Conservation (phyloP, 2,797 vertebrate species). For the Cynopterus sphinx region DNA sequence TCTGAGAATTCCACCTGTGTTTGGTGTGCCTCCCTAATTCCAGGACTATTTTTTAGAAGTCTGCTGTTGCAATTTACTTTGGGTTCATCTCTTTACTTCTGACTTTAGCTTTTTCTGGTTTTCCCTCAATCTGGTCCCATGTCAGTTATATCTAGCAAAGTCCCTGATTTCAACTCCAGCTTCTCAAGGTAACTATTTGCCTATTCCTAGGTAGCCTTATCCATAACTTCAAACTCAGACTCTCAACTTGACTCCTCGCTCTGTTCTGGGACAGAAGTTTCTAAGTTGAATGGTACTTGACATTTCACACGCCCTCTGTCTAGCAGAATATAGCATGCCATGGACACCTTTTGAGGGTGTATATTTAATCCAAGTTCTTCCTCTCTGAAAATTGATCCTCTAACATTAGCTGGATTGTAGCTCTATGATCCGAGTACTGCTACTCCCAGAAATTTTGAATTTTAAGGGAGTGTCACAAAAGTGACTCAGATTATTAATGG, state of each 20-base stretch:
- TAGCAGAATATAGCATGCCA: neutral
- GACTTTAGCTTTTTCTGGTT: neutral
- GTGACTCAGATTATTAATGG: neutral
- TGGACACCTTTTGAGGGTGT: neutral
- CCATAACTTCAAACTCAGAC: neutral
- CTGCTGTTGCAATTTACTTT: neutral
- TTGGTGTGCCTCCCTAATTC: neutral
- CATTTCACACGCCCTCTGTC: neutral
- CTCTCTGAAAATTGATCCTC: neutral
- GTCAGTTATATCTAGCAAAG: neutral
- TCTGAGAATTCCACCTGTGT: neutral
- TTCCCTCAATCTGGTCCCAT: neutral
- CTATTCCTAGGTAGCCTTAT: neutral
- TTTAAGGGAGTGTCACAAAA: conserved; percentile 8
- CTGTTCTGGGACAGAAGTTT: neutral
- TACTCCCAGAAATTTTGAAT: conserved; percentile 1
- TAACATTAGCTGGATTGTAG: neutral
- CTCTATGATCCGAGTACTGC: neutral
- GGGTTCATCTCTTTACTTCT: neutral
- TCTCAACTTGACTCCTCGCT: neutral
- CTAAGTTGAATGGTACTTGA: neutral
- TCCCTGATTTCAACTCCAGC: neutral
- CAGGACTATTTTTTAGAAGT: neutral
- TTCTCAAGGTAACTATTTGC: neutral
- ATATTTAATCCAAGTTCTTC: neutral